Conservation (phyloP, 2,888 invertebrate genomes). For the Geophilus truncorum region DNA sequence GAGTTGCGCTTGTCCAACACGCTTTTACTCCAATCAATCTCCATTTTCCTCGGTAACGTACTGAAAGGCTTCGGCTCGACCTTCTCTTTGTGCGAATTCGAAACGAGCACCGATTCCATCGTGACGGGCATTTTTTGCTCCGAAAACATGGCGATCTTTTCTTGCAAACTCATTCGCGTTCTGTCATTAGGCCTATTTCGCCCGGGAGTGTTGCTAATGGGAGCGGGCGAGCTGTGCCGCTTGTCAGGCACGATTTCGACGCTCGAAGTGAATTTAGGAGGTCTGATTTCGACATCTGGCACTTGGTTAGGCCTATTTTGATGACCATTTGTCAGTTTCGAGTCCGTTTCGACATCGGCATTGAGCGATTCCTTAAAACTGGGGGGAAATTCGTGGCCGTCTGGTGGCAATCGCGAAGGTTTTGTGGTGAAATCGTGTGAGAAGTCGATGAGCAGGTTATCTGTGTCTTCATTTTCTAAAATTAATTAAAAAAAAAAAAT, state of each 20-base stretch:
- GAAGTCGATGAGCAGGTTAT: conserved; percentile 37
- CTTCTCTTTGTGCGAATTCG: conserved; percentile 5
- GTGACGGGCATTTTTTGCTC: neutral
- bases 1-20: neutral
- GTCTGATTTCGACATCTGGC: no score
- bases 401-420: conserved; percentile 67
- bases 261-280: no score
- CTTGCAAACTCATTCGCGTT: conserved; percentile 60
- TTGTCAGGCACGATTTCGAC: no score
- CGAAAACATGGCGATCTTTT: conserved; percentile 83
- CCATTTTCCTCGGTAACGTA: neutral
- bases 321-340: no score
- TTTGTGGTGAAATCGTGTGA: neutral
- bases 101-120: no score
- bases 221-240: no score
- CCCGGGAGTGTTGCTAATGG: neutral
- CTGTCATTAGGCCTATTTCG: neutral
- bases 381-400: conserved; percentile 73
- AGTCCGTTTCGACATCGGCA: no score
- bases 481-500: no score
- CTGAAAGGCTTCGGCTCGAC: neutral
- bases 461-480: conserved; percentile 25
- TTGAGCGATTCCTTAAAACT: conserved; percentile 48
- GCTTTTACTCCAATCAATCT: neutral
- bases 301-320: no score